Conservation (phyloP, 2,888 invertebrate species). For the Anticlea derivata region DNA sequence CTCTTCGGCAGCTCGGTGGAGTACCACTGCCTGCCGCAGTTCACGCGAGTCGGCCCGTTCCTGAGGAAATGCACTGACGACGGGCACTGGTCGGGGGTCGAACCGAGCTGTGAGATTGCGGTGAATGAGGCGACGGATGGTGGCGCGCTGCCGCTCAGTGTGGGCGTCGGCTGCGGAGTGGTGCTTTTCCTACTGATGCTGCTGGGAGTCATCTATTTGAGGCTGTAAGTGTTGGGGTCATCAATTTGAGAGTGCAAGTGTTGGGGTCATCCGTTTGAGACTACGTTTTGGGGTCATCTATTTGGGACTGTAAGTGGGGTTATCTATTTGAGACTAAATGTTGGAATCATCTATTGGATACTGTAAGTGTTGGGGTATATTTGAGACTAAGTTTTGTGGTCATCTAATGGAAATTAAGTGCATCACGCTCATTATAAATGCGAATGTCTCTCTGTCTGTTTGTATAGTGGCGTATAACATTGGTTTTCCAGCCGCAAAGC, state of each 20-base stretch:
- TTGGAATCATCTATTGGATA: too few relatives aligned
- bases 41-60: slow-evolving; percentile 91
- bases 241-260: too few relatives aligned
- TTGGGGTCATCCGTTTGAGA: too few relatives aligned
- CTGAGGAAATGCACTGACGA: slow-evolving; percentile 92
- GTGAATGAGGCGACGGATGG: slow-evolving; percentile 88
- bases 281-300: too few relatives aligned
- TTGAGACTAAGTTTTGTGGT: too few relatives aligned
- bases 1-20: slow-evolving; percentile 93
- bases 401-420: too few relatives aligned
- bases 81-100: slow-evolving; percentile 94
- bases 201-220: slow-evolving; percentile 91
- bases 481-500: slow-evolving; percentile 87
- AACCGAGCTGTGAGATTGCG: slow-evolving; percentile 91
- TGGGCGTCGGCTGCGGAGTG: slow-evolving; percentile 93
- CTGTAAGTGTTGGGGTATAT: too few relatives aligned
- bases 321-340: too few relatives aligned
- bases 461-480: too few relatives aligned
- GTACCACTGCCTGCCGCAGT: slow-evolving; percentile 94
- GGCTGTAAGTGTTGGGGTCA: slow-evolving; percentile 90
- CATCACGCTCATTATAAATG: too few relatives aligned
- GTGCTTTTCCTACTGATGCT: slow-evolving; percentile 91
- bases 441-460: too few relatives aligned
- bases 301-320: too few relatives aligned
- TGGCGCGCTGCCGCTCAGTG: slow-evolving; percentile 89